Conservation (phyloP, 2,888 invertebrate genomes). For the Melieria omissa region DNA sequence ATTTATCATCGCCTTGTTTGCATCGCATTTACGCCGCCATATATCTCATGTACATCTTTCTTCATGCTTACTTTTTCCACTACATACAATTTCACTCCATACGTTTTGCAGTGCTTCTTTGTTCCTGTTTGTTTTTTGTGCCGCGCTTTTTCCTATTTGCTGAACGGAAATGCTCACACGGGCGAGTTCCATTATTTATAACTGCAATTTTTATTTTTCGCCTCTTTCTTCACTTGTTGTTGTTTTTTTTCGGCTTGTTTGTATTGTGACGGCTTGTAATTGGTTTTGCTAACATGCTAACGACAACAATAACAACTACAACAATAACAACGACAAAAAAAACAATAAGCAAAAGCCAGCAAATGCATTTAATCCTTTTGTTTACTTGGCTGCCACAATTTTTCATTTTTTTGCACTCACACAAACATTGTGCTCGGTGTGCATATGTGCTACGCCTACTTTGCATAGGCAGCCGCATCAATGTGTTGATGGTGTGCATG, state of each 20-base stretch:
- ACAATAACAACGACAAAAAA: constrained; percentile 13
- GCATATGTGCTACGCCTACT: too few relatives aligned
- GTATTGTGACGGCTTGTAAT: not conserved
- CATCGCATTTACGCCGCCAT: not conserved
- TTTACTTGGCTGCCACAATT: constrained; percentile 26
- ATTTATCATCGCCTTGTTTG: not conserved
- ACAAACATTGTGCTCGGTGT: not conserved
- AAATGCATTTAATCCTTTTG: constrained; percentile 32
- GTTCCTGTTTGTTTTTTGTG: not conserved
- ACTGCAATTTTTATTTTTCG: too few relatives aligned
- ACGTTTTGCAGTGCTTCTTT: not conserved
- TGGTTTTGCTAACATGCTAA: not conserved
- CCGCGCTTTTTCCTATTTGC: too few relatives aligned
- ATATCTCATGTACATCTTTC: too few relatives aligned
- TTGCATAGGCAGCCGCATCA: not conserved
- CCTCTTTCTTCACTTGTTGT: not conserved
- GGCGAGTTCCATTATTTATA: not conserved
- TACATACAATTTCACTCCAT: not conserved
- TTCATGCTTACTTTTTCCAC: too few relatives aligned
- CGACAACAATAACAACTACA: not conserved
- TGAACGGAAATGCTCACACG: not conserved
- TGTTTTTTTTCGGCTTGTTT: not conserved
- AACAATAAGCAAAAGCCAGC: constrained; percentile 19
- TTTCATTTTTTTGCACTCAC: constrained; percentile 2
- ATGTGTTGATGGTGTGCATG: not conserved